Evolutionary conservation across 2,888 invertebrate genomes (phyloP).

Genomic region (Mythimna lalbum): DNA sequence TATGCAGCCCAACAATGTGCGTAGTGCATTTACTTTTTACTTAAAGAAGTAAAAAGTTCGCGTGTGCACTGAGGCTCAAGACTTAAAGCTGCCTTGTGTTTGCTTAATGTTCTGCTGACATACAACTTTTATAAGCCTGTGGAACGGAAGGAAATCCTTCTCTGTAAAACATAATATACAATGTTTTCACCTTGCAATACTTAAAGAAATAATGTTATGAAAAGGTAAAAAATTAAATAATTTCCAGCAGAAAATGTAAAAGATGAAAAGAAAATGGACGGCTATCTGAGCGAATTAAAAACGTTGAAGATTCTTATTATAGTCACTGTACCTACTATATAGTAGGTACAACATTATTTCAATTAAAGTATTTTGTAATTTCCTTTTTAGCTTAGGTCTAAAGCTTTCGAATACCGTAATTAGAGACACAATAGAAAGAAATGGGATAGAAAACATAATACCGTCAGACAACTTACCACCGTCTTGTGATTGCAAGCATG

Average conservation of each 20-base stretch:
- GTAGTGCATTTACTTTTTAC: conserved; percentile 28
- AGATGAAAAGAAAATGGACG: background rate
- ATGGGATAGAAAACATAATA: too few species aligned
- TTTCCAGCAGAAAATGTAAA: background rate
- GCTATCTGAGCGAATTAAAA: background rate
- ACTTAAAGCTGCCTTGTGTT: conserved; percentile 22
- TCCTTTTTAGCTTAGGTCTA: too few species aligned
- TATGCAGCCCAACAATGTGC: conserved; percentile 41
- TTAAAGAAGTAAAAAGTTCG: conserved; percentile 35
- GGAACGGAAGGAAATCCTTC: conserved; percentile 1
- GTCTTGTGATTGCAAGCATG: too few species aligned
- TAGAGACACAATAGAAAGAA: too few species aligned
- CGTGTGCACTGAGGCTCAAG: conserved; percentile 32
- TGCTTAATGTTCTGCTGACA: conserved; percentile 34
- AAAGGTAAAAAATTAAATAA: background rate
- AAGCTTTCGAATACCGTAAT: too few species aligned
- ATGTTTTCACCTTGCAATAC: background rate
- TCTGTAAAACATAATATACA: background rate
- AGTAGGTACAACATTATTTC: too few species aligned
- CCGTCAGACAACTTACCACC: too few species aligned
- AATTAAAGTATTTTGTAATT: too few species aligned
- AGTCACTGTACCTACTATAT: too few species aligned
- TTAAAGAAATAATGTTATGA: background rate
- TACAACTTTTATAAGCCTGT: conserved; percentile 29
- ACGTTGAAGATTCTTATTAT: background rate